phyloP scores from a whole-genome alignment of 2,888 invertebrate genomes.

The Parnassius glacialis region DNA sequence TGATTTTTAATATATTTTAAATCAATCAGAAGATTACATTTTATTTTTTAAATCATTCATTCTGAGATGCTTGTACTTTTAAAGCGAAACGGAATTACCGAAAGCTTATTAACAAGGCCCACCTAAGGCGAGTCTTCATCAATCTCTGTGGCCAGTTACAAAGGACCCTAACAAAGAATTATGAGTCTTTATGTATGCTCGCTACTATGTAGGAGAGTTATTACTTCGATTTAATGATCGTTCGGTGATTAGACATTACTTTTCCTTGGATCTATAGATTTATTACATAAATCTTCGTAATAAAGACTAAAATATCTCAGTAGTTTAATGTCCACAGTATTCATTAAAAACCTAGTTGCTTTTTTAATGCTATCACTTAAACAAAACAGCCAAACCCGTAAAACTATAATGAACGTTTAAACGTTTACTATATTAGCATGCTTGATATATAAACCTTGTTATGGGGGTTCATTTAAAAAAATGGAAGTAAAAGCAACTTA shows the following conservation, averaged over 20 bases:
- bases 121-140: slow-evolving; percentile 74
- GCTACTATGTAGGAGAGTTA: slow-evolving; percentile 77
- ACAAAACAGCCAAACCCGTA: slow-evolving; percentile 6
- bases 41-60: slow-evolving; percentile 24
- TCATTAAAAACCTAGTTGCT: slow-evolving; percentile 48
- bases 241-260: slow-evolving; percentile 71
- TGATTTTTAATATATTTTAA: slow-evolving; percentile 23
- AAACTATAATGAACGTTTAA: neutral
- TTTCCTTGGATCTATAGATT: slow-evolving; percentile 59
- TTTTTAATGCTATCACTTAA: slow-evolving; percentile 38
- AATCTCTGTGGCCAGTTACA: slow-evolving; percentile 68
- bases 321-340: slow-evolving; percentile 45
- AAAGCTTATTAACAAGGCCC: slow-evolving; percentile 69
- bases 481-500: no score
- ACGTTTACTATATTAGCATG: no score
- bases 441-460: no score
- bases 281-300: slow-evolving; percentile 68
- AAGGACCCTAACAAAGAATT: slow-evolving; percentile 73
- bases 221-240: slow-evolving; percentile 73
- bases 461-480: no score
- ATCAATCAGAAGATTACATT: neutral
- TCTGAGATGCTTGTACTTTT: slow-evolving; percentile 45
- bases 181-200: slow-evolving; percentile 66
- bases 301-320: slow-evolving; percentile 54
- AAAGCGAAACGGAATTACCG: slow-evolving; percentile 49